Evolutionary conservation across 2,888 invertebrate species (phyloP).

Genomic region (Camponotus fellah): DNA sequence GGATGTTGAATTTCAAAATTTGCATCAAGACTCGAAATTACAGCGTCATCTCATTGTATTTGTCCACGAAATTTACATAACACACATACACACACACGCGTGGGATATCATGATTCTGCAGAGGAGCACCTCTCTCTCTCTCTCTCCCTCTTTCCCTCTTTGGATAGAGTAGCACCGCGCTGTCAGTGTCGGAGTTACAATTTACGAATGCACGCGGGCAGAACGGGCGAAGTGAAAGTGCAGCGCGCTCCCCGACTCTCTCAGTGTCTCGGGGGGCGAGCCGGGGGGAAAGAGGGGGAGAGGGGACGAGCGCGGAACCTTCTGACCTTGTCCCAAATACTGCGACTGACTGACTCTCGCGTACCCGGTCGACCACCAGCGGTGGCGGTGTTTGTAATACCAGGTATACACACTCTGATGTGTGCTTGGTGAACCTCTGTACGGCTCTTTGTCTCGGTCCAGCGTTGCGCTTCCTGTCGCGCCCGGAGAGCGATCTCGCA

Average conservation of each 20-base stretch:
- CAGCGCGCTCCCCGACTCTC: conserved; percentile 76
- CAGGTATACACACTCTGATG: conserved; percentile 20
- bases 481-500: conserved; percentile 41
- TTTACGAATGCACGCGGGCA: conserved; percentile 71
- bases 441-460: conserved; percentile 64
- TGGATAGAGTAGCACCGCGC: conserved; percentile 55
- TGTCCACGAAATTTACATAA: conserved; percentile 17
- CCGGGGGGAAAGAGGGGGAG: conserved; percentile 70
- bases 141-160: background rate
- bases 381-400: conserved; percentile 27
- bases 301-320: conserved; percentile 79
- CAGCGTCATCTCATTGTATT: background rate
- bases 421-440: conserved; percentile 47
- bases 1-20: conserved; percentile 40
- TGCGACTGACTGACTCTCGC: conserved; percentile 80
- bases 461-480: conserved; percentile 67
- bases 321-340: conserved; percentile 86
- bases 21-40: conserved; percentile 34
- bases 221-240: conserved; percentile 83
- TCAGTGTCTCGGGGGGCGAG: conserved; percentile 75
- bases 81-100: background rate
- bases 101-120: background rate
- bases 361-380: conserved; percentile 57
- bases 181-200: conserved; percentile 59
- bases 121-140: background rate